Conservation (phyloP, 2,797 vertebrate species). For the Melanotaenia nigrans region DNA sequence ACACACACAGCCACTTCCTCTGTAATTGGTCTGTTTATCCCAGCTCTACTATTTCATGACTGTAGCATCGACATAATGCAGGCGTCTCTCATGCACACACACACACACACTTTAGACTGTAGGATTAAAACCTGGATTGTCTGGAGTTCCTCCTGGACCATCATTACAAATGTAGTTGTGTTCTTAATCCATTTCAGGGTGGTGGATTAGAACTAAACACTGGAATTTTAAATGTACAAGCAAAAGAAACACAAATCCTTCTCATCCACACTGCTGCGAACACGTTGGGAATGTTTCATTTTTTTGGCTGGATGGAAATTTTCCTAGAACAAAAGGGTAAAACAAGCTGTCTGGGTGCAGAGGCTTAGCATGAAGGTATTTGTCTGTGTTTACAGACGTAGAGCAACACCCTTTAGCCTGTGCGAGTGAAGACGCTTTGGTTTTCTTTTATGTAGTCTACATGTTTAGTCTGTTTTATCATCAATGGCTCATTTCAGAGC, state of each 20-base stretch:
- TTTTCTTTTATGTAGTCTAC: not conserved
- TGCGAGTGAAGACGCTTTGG: not conserved
- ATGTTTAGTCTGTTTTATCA: not conserved
- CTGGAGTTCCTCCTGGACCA: not conserved
- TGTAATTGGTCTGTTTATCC: slow-evolving; percentile 76
- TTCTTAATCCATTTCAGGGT: slow-evolving; percentile 1
- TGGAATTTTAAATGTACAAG: not conserved
- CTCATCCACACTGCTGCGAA: not conserved
- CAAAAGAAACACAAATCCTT: not conserved
- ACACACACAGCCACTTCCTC: slow-evolving; percentile 59
- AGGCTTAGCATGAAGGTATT: not conserved
- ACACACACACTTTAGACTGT: slow-evolving; percentile 32
- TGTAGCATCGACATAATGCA: slow-evolving; percentile 57
- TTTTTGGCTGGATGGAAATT: not conserved
- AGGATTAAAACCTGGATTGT: slow-evolving; percentile 2
- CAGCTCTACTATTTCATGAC: slow-evolving; percentile 60
- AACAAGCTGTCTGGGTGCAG: not conserved
- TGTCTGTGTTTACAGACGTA: not conserved
- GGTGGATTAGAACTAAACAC: not conserved
- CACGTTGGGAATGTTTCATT: not conserved
- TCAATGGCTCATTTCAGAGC: not conserved
- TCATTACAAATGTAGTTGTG: not conserved
- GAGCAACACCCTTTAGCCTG: not conserved
- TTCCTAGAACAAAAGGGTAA: not conserved
- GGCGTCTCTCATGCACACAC: slow-evolving; percentile 34